Conservation (phyloP, 2,797 vertebrate genomes). For the Cephalopachus bancanus region DNA sequence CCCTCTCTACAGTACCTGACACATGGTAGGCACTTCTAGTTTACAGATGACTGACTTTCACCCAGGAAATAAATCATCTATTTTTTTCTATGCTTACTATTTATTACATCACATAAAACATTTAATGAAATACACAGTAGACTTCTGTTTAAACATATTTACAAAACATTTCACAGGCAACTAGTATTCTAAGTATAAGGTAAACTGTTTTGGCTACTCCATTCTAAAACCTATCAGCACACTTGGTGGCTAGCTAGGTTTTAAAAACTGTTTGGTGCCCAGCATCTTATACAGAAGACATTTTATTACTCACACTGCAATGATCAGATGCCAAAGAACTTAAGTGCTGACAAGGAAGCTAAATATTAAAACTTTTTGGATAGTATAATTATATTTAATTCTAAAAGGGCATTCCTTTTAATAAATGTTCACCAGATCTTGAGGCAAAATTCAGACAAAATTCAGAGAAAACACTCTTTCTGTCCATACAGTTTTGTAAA, state of each 20-base stretch:
- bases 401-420: conserved; percentile 55
- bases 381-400: conserved; percentile 1
- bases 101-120: not conserved
- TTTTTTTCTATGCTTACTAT: not conserved
- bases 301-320: not conserved
- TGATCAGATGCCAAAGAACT: not conserved
- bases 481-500: conserved; percentile 46
- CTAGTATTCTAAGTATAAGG: conserved; percentile 21
- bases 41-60: not conserved
- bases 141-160: conserved; percentile 22
- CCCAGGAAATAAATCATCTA: not conserved
- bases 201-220: not conserved
- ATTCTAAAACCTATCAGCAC: not conserved
- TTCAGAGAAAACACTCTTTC: conserved; percentile 55
- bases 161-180: not conserved
- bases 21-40: not conserved
- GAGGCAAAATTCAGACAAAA: conserved; percentile 52
- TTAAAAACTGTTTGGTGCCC: not conserved
- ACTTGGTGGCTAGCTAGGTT: not conserved
- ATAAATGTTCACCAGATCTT: conserved; percentile 25
- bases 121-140: not conserved
- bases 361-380: not conserved
- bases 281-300: not conserved
- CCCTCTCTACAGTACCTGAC: not conserved
- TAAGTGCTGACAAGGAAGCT: not conserved